Conservation (phyloP, 2,113 vertebrate species). For the Psittacus erithacus region DNA sequence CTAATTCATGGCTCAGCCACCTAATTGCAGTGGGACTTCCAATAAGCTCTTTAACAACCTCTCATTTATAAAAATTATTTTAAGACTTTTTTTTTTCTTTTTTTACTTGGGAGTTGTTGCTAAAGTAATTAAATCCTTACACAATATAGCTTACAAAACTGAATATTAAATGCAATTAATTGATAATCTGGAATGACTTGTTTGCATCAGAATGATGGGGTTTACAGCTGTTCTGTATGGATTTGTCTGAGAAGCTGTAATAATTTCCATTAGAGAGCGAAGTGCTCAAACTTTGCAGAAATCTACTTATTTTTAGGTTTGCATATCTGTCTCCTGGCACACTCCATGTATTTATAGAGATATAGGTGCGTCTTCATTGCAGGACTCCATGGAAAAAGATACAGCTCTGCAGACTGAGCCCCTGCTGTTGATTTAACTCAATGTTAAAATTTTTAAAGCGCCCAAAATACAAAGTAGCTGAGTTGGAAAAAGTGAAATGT, state of each 20-base stretch:
- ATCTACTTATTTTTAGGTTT: background rate
- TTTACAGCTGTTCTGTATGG: background rate
- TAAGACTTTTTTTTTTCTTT: background rate
- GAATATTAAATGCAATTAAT: slow-evolving; percentile 44
- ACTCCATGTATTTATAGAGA: background rate
- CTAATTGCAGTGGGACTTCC: slow-evolving; percentile 44
- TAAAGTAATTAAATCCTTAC: slow-evolving; percentile 38
- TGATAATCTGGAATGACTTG: background rate
- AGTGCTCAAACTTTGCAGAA: background rate
- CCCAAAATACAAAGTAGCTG: background rate
- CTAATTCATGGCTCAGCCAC: slow-evolving; percentile 47
- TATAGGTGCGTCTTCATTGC: background rate
- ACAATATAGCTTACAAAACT: slow-evolving; percentile 18
- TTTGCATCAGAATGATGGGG: background rate
- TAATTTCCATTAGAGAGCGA: background rate
- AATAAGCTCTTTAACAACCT: slow-evolving; percentile 19
- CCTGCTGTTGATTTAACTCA: background rate
- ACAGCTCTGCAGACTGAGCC: background rate
- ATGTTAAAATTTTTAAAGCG: background rate
- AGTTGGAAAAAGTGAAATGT: background rate
- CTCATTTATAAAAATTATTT: slow-evolving; percentile 10
- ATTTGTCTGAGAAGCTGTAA: background rate
- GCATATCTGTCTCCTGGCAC: background rate
- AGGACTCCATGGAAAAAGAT: background rate
- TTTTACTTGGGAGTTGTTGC: background rate